Evolutionary conservation across 1,140 invertebrate species (phyloP).

Genomic region (Cataglyphis hispanica): DNA sequence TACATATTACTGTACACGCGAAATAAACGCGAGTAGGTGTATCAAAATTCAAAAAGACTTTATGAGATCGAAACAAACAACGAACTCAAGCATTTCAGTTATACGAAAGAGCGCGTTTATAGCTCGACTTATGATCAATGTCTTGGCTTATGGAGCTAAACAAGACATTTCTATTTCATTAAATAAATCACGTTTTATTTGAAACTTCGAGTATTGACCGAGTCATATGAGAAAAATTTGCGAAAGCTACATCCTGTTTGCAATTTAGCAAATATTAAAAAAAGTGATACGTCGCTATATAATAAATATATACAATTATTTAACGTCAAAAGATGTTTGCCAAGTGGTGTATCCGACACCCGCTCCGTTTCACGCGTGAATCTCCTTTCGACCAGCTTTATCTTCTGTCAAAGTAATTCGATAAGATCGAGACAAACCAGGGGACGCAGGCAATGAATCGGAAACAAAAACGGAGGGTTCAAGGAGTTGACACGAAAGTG

Average conservation of each 20-base stretch:
- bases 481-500: slow-evolving; percentile 50
- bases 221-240: not conserved
- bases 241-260: not conserved
- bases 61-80: slow-evolving; percentile 32
- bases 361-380: not conserved
- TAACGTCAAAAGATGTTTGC: not conserved
- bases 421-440: slow-evolving; percentile 60
- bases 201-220: not conserved
- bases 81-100: slow-evolving; percentile 13
- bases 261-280: not conserved
- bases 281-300: not conserved
- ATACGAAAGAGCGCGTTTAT: not conserved
- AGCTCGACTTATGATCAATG: slow-evolving; percentile 32
- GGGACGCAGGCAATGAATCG: slow-evolving; percentile 42
- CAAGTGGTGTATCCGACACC: not conserved
- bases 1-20: not conserved
- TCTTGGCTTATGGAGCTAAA: slow-evolving; percentile 32
- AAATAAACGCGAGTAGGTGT: not conserved
- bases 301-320: not conserved
- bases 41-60: not conserved
- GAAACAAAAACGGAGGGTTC: slow-evolving; percentile 24
- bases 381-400: slow-evolving; percentile 26
- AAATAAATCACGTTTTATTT: slow-evolving; percentile 46
- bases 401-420: slow-evolving; percentile 39
- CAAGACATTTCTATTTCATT: slow-evolving; percentile 38